A percentile compares a stretch with the other conserved stretches of the same genome.
phyloP scores from a whole-genome alignment of 2,888 invertebrate species.

The Bhutanitis thaidina region DNA sequence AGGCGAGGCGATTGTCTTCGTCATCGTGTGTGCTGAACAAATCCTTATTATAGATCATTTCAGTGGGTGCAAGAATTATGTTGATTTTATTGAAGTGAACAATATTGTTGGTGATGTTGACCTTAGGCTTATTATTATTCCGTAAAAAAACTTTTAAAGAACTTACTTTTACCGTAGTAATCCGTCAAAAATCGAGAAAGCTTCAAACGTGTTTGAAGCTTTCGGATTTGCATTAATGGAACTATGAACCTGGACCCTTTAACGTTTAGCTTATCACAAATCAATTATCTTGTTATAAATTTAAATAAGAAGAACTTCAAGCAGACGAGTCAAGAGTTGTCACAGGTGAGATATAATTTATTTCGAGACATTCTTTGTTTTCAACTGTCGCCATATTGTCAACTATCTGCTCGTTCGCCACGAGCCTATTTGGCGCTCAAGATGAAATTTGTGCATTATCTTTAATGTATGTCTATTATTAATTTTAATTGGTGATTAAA shows the following conservation, averaged over 20 bases:
- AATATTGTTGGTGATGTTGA: slow-evolving; percentile 76
- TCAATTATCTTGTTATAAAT: slow-evolving; percentile 97
- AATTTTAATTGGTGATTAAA: not conserved
- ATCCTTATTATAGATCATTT: slow-evolving; percentile 22
- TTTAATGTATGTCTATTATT: not conserved
- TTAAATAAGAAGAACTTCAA: slow-evolving; percentile 97
- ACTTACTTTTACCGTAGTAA: slow-evolving; percentile 73
- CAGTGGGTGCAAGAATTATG: slow-evolving; percentile 44
- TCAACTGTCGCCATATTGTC: slow-evolving; percentile 73
- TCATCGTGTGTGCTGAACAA: slow-evolving; percentile 55
- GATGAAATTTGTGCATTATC: not conserved
- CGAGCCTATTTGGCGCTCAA: not conserved
- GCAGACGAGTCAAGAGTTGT: slow-evolving; percentile 92
- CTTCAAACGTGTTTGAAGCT: slow-evolving; percentile 97
- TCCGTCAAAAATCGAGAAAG: slow-evolving; percentile 90
- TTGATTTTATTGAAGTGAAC: slow-evolving; percentile 59
- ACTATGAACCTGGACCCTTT: slow-evolving; percentile 99
- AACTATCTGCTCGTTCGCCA: slow-evolving; percentile 29
- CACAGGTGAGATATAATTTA: slow-evolving; percentile 85
- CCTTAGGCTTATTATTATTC: slow-evolving; percentile 67
- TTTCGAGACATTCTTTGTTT: slow-evolving; percentile 54
- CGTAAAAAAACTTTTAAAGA: slow-evolving; percentile 66
- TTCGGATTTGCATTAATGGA: slow-evolving; percentile 95
- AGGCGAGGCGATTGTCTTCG: slow-evolving; percentile 41
- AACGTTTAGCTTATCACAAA: slow-evolving; percentile 99